A percentile compares a stretch with the other conserved stretches of the same genome.
Conservation (phyloP, 2,888 invertebrate genomes). For the Rhopalosiphum nymphaeae region DNA sequence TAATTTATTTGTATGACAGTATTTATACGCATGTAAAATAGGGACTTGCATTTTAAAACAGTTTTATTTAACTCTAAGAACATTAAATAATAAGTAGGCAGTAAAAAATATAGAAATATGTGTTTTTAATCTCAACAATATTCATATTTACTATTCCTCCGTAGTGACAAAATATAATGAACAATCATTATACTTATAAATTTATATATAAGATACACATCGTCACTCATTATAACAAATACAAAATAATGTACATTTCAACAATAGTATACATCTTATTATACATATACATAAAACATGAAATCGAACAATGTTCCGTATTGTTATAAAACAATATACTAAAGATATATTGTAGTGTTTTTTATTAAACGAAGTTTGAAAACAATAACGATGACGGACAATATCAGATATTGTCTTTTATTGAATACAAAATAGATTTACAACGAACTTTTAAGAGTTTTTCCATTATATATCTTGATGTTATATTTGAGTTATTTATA, state of each 20-base stretch:
- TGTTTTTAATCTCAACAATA: neutral
- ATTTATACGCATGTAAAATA: neutral
- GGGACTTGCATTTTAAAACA: neutral
- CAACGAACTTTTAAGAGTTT: neutral
- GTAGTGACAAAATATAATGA: neutral
- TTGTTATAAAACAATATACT: neutral
- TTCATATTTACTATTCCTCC: neutral
- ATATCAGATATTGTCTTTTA: conserved; percentile 1
- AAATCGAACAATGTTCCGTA: neutral
- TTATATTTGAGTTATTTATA: neutral
- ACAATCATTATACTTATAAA: neutral
- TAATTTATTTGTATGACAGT: neutral
- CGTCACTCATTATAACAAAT: neutral
- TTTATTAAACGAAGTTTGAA: neutral
- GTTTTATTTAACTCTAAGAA: neutral
- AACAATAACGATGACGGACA: neutral
- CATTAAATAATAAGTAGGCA: neutral
- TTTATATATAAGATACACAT: neutral
- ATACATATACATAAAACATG: neutral
- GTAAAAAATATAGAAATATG: neutral
- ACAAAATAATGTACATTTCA: neutral
- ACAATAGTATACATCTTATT: neutral
- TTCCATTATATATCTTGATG: neutral
- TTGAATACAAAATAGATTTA: neutral
- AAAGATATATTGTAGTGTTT: neutral